Conservation (phyloP, 2,797 vertebrate species). For the Sardinella longiceps region DNA sequence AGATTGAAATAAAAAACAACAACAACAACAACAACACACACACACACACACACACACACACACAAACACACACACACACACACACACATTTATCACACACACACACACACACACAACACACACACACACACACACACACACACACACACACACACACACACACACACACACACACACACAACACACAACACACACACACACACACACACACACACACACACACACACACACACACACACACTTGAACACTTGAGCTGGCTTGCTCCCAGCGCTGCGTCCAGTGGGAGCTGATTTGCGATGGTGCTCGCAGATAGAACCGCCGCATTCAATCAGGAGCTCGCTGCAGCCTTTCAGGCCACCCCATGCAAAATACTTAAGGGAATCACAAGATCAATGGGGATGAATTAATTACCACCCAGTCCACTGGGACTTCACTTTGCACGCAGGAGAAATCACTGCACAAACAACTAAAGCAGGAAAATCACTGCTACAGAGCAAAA, state of each 20-base stretch:
- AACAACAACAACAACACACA: too few species aligned
- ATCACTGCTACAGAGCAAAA: slow-evolving; percentile 36
- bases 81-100: too few species aligned
- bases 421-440: slow-evolving; percentile 60
- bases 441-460: slow-evolving; percentile 56
- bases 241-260: slow-evolving; percentile 65
- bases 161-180: slow-evolving; percentile 44
- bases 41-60: not conserved
- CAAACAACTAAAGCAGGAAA: slow-evolving; percentile 53
- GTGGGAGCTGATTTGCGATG: slow-evolving; percentile 68
- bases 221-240: slow-evolving; percentile 61
- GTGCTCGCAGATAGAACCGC: slow-evolving; percentile 65
- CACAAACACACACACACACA: not conserved
- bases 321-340: slow-evolving; percentile 70
- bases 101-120: not conserved
- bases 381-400: slow-evolving; percentile 73
- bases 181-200: slow-evolving; percentile 61
- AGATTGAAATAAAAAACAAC: too few species aligned
- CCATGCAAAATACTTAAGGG: slow-evolving; percentile 65
- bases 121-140: not conserved
- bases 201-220: slow-evolving; percentile 65
- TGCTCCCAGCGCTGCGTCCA: slow-evolving; percentile 58
- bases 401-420: slow-evolving; percentile 71
- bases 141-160: slow-evolving; percentile 32
- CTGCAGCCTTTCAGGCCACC: slow-evolving; percentile 60